Evolutionary conservation across 2,113 vertebrate genomes (phyloP), one percentile per base, ranked within the genome.

Genomic region (Choloepus hoffmanni): DNA sequence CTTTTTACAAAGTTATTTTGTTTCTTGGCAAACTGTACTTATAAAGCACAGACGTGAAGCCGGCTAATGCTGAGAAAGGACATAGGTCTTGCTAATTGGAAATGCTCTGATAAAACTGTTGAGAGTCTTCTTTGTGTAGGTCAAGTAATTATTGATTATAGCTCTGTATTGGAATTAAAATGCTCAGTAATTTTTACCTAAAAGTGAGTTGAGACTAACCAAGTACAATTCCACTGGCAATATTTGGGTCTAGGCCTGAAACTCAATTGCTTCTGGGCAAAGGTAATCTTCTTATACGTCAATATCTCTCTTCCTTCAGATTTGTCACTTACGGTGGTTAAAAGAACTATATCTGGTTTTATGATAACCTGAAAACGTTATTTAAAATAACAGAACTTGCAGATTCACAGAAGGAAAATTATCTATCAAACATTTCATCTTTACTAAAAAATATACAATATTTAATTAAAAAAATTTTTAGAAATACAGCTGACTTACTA

Each of bases 381-480:
- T 88, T 70, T 82, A 89, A 77, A 65, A 50, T 55, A 53, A 63
- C 18, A 84, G 58, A 95, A 94, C 30, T 43, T 12, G 18, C 8
- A 67, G 36, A 87, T 94, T 95, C 23, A 84, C 55, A 62, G 48
- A 72, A 83, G 28, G 50, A 84, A 78, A 73, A 30, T 68, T 58
- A 86, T 33, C 90, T 87, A 70, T 26, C 21, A 95, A 72, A 83
- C 28, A 90, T 50, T 87, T 72, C 16, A 86, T 83, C n/a, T 81
- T 79, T 87, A 83, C 45, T 84, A 26, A 82, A 87, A 96, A 94
- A 93, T 50, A 81, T 33, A 36, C 10, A 83, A 68, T 28, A 70
- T 96, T 79, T 67, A 60, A 87, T 21, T 68, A 21, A 82, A 89
- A 60, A 45, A 83, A 33, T 79, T 94, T 78, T 50, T 83, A 67